Conservation (phyloP, 2,113 vertebrate genomes). For the Canis aureus region DNA sequence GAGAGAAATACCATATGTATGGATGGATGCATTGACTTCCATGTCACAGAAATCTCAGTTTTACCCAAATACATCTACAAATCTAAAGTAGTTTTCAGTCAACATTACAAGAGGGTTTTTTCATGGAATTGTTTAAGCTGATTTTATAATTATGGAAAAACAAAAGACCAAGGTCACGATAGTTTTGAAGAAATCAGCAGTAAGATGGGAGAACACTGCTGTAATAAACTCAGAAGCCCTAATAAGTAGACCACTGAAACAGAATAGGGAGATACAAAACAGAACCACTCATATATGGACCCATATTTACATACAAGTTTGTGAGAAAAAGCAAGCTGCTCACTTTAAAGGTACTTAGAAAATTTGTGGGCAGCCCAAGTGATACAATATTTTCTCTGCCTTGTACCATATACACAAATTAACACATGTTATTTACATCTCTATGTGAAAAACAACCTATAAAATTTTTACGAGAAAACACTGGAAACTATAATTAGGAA, state of each 20-base stretch:
- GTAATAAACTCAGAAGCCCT: neutral
- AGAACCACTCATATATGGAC: neutral
- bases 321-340: neutral
- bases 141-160: constrained; percentile 4
- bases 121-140: neutral
- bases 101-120: neutral
- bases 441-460: neutral
- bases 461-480: neutral
- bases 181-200: neutral
- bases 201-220: neutral
- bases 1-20: neutral
- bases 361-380: neutral
- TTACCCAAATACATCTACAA: neutral
- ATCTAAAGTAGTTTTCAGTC: neutral
- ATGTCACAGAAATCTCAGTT: neutral
- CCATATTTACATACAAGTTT: neutral
- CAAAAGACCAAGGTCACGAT: neutral
- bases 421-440: neutral
- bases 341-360: neutral
- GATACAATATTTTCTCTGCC: neutral
- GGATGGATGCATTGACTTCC: neutral
- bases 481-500: neutral
- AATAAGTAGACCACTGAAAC: neutral
- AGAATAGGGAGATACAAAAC: neutral
- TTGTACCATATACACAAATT: neutral